Conservation (phyloP, 2,888 invertebrate genomes). For the Scotopteryx bipunctaria region DNA sequence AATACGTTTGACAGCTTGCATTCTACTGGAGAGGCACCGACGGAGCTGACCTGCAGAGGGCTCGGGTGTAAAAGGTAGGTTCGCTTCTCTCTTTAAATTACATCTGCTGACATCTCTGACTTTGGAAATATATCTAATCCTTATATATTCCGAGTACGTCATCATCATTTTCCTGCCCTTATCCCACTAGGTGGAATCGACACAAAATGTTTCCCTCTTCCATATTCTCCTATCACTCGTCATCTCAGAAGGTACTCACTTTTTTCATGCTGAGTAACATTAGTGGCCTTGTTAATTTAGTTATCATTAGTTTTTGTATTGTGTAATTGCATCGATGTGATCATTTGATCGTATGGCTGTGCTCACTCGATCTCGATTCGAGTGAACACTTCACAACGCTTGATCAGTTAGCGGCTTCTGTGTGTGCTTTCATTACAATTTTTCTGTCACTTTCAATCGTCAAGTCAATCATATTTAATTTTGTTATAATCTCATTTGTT, state of each 20-base stretch:
- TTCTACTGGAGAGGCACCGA: constrained; percentile 17
- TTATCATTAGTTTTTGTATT: not conserved
- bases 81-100: not conserved
- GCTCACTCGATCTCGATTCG: not conserved
- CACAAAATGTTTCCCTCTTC: too few relatives aligned
- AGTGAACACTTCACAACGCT: constrained; percentile 6
- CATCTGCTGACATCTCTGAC: not conserved
- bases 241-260: not conserved
- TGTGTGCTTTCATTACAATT: constrained; percentile 7
- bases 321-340: not conserved
- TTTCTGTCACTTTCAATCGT: constrained; percentile 17
- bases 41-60: constrained; percentile 1
- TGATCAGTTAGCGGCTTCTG: not conserved
- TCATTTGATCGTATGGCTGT: constrained; percentile 1
- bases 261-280: not conserved
- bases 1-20: constrained; percentile 54
- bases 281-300: not conserved
- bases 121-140: not conserved
- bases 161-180: too few relatives aligned
- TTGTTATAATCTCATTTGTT: too few relatives aligned
- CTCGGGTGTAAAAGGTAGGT: constrained; percentile 33
- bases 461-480: too few relatives aligned
- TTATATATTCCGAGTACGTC: too few relatives aligned
- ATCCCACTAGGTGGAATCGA: too few relatives aligned
- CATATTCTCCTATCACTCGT: too few relatives aligned